Base-by-base conservation (phyloP, 2,113 vertebrate genomes). In the Thunnus maccoyii region DNA sequence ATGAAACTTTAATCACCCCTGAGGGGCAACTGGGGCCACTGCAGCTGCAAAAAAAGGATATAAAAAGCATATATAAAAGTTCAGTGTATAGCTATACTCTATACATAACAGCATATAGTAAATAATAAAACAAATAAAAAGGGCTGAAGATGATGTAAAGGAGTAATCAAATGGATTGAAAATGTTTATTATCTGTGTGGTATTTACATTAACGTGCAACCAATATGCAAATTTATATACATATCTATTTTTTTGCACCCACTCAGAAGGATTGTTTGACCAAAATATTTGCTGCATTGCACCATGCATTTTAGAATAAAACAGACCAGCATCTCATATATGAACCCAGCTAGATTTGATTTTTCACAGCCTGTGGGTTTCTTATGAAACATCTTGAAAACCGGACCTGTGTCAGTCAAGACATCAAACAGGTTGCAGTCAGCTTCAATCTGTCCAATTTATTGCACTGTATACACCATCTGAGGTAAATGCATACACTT, bases 1-100 rank as follows among this genome's bases (percentile, higher is more conserved):
- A 83, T 82, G 65, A 72, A 84, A 68, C 65, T 85, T 63, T 73
- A 76, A 77, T 85, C 79, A 69, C n/a, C 3, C 60, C 70, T 66
- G 54, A 5, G 56, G 41, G 76, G 41, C 52, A 15, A 56, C 15
- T 18, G 30, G 55, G 50, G 22, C 67, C 48, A 27, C 18, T 51
- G 55, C 79, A 61, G 61, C 61, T 27, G 30, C 30, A 51, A 44
- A 71, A 73, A 64, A 25, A 20, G 50, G 17, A 41, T 41, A 41
- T 41, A 41, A 41, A 41, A 41, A 41, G 36, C 36, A 9, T 41
- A 41, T 41, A 9, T 41, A 41, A 41, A 41, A 9, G 36, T 41
- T 41, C 36, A 41, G 36, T 10, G 36, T 41, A 41, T 7, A 36
- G 5, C 5, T 36, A 41, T 41, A 41, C 9, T 41, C 0, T 41